These are phyloP conservation scores for Camponotus floridanus DNA, from an alignment of 1,140 invertebrate genomes.

Conservation along the genomic window DNA sequence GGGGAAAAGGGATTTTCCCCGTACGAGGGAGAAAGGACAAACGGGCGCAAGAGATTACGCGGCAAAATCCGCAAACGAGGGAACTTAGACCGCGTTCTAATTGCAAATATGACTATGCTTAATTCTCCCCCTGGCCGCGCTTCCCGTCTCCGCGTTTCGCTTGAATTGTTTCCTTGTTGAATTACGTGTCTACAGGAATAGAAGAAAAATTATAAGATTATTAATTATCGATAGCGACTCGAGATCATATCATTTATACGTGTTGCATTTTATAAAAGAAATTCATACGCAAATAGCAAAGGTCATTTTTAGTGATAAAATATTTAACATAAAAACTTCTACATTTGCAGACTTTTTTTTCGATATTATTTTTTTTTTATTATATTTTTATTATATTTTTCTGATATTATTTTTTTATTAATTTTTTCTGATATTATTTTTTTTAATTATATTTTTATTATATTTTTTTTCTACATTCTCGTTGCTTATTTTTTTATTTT, in stretches of 20 bases:
- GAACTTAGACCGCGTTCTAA: constrained; percentile 76
- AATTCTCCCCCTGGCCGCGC: constrained; percentile 66
- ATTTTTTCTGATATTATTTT: too few relatives aligned
- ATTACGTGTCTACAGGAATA: not conserved
- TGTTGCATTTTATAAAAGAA: too few relatives aligned
- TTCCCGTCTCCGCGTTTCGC: constrained; percentile 1
- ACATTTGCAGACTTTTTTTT: not conserved
- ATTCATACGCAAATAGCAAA: too few relatives aligned
- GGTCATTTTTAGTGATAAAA: not conserved
- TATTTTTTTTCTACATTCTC: too few relatives aligned
- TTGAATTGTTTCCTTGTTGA: constrained; percentile 39
- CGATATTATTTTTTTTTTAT: too few relatives aligned
- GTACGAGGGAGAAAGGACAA: constrained; percentile 51
- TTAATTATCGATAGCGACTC: not conserved
- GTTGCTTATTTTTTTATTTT: not conserved
- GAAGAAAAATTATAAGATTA: not conserved
- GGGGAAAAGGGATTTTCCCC: constrained; percentile 64
- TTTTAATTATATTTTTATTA: too few relatives aligned
- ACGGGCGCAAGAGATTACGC: constrained; percentile 65
- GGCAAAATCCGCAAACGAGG: constrained; percentile 76
- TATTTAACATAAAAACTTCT: not conserved
- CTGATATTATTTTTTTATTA: too few relatives aligned
- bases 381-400: too few relatives aligned
- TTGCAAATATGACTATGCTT: constrained; percentile 79
- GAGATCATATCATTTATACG: too few relatives aligned